Evolutionary conservation across 2,113 vertebrate genomes (phyloP), one percentile per base, ranked within the genome.

Genomic region (Eretmochelys imbricata): DNA sequence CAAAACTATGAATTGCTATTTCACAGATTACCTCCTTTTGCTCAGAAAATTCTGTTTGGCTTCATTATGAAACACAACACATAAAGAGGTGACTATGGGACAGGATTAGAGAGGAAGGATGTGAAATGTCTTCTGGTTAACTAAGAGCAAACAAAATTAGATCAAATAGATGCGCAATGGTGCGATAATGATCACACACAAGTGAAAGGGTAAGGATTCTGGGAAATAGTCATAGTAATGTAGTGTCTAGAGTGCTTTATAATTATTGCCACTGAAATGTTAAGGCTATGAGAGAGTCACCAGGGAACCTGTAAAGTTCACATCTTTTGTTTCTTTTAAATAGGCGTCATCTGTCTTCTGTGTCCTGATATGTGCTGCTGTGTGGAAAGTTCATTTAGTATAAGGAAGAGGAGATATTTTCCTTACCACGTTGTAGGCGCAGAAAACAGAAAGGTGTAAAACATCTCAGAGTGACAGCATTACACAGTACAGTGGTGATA

Each of bases 321-420:
- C 79, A 22, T 55, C 22, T 89, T 89, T 87, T 84, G 57, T 82
- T 92, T 86, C 25, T 91, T 93, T 89, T 48, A 88, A 91, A 35
- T 83, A 59, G 65, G 85, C 38, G 35, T 48, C 89, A 85, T 79
- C 82, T 94, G 90, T 69, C 65, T 89, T 27, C 48, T 65, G 75
- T 35, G 17, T 84, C 79, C 65, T 80, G 42, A 35, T 84, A 14
- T 6, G 31, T 76, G 14, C 11, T 35, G 27, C 29, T 87, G 9
- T 42, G 59, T 31, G 62, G 79, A 62, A 94, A 27, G 48, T 57
- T 85, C 82, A 86, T 93, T 85, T 59, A 81, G 12, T 69, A 5
- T 11, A 31, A 85, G 5, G 80, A 35, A 89, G 35, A 86, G 81
- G 80, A n/a, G 25, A 88, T 78, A 3, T 24, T 42, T 80, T 86